Conservation (phyloP, 2,113 vertebrate species). For the Bothrops jararaca region DNA sequence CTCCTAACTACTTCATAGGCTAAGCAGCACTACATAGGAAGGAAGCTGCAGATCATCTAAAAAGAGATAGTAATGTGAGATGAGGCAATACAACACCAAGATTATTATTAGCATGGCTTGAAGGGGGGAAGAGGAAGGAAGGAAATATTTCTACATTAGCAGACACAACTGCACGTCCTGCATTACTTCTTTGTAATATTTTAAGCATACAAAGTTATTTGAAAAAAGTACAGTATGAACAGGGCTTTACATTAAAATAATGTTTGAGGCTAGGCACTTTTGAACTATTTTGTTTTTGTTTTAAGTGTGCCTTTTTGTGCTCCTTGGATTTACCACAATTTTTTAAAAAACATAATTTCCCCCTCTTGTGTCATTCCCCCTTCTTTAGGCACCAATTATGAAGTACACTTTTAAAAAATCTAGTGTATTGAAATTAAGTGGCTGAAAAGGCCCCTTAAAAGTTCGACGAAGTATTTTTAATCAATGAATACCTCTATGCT, state of each 20-base stretch:
- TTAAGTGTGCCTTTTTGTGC: constrained; percentile 43
- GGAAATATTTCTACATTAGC: constrained; percentile 34
- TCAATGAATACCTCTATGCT: constrained; percentile 4
- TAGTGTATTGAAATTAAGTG: constrained; percentile 56
- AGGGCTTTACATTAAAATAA: constrained; percentile 78
- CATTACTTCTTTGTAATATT: constrained; percentile 36
- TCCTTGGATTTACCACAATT: constrained; percentile 65
- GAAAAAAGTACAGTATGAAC: constrained; percentile 59
- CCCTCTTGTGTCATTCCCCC: constrained; percentile 46
- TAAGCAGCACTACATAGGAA: constrained; percentile 56
- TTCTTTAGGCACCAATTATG: constrained; percentile 78
- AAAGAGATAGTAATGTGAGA: constrained; percentile 37
- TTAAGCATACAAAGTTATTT: constrained; percentile 51
- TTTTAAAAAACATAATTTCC: constrained; percentile 33
- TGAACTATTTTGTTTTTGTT: constrained; percentile 40
- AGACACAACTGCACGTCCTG: constrained; percentile 28
- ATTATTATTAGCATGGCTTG: constrained; percentile 50
- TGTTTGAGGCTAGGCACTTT: constrained; percentile 79
- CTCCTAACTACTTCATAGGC: constrained; percentile 68
- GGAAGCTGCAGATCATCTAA: constrained; percentile 68
- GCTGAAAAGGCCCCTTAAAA: constrained; percentile 68
- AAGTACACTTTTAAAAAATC: constrained; percentile 77
- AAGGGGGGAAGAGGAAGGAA: background rate
- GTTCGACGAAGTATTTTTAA: constrained; percentile 41
- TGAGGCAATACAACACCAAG: constrained; percentile 35